Evolutionary conservation across 2,888 invertebrate genomes (phyloP), one percentile per base, ranked within the genome.

Genomic region (Malacosoma neustria): DNA sequence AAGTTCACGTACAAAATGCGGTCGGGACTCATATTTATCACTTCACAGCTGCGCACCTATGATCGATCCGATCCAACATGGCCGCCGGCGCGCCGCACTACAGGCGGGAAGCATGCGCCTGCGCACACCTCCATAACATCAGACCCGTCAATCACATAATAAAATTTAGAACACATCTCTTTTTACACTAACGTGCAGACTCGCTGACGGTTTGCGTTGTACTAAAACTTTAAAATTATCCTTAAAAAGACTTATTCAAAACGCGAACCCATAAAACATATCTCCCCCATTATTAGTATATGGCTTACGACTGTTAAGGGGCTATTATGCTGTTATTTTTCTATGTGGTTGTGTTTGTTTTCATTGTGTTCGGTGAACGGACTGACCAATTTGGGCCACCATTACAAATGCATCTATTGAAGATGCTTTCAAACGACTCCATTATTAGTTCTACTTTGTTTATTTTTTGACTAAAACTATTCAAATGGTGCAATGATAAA

Each of bases 281-380:
- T 60, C 80, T 85, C 84, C 84, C 85, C 84, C 77, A 82, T 84
- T 85, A 86, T 86, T 85, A 82, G 82, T 84, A 81, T 82, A 82
- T 80, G 72, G 73, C 57, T 68, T 71, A 75, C 71, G 76, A 79
- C 77, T 80, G 76, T 80, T 76, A 66, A 66, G 56, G 65, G 63
- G 70, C 81, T 74, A 81, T 85, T 84, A 82, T 84, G 66, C 61
- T 65, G 70, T 67, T 72, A 72, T 73, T 76, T 74, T 75, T 79
- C 71, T 75, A 67, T 80, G 77, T 71, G 69, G 70, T 63, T 51
- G 65, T 71, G 69, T 77, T 81, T 84, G 76, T 82, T 81, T 77
- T 72, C 68, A 65, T 71, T 74, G 82, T 81, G 68, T 77, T 77
- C 72, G 73, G 75, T 66, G 62, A 63, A 69, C 70, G 72, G 64